A percentile compares a stretch with the other conserved stretches of the same genome.
Conservation (phyloP, 2,888 invertebrate species). For the Synergus gifuensis region DNA sequence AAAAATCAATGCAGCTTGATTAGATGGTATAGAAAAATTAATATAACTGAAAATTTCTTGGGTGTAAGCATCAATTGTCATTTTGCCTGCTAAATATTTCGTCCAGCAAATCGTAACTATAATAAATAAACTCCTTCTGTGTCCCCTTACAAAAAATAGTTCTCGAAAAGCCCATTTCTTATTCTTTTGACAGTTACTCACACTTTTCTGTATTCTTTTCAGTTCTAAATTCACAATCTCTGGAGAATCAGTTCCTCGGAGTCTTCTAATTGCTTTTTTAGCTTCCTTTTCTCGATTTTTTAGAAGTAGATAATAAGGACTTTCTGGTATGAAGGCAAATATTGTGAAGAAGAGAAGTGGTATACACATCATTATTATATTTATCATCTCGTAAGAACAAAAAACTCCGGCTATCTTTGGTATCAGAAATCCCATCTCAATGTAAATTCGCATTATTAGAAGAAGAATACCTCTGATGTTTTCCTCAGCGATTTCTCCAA, state of each 20-base stretch:
- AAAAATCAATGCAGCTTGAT: conserved; percentile 80
- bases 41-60: conserved; percentile 82
- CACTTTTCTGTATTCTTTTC: neutral
- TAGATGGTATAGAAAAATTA: conserved; percentile 78
- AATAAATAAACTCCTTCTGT: conserved; percentile 81
- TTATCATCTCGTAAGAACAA: conserved; percentile 78
- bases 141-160: conserved; percentile 78
- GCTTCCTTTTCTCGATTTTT: conserved; percentile 80
- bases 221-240: conserved; percentile 65
- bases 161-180: conserved; percentile 64
- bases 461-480: conserved; percentile 80
- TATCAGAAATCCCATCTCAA: conserved; percentile 75
- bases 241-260: conserved; percentile 77
- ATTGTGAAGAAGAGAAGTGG: conserved; percentile 81
- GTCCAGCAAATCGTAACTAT: conserved; percentile 81
- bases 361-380: conserved; percentile 79
- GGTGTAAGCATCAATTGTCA: conserved; percentile 81
- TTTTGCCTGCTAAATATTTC: conserved; percentile 82
- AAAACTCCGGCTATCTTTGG: conserved; percentile 76
- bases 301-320: conserved; percentile 82
- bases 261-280: conserved; percentile 79
- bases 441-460: conserved; percentile 79
- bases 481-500: conserved; percentile 82
- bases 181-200: neutral
- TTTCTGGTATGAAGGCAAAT: conserved; percentile 83